These are phyloP conservation scores for Ophion obscuratus DNA, from an alignment of 2,888 invertebrate genomes.

Conservation along the genomic window DNA sequence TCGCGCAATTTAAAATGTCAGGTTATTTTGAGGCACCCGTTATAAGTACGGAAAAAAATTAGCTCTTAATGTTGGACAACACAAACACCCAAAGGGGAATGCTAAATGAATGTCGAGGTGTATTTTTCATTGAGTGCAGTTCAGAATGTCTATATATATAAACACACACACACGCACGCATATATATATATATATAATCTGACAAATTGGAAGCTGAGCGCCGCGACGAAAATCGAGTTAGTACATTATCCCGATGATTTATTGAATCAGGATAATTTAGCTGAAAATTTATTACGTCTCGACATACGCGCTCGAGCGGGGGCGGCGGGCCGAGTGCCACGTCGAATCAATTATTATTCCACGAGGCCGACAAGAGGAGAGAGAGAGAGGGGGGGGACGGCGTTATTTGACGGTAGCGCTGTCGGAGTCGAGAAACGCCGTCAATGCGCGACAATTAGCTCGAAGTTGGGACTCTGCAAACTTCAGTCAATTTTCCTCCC, in stretches of 20 bases:
- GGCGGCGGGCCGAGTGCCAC: neutral
- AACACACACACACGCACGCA: no score
- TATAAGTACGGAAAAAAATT: no score
- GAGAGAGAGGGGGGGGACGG: no score
- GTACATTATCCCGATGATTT: constrained; percentile 33
- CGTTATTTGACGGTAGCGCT: neutral
- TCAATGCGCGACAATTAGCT: constrained; percentile 30
- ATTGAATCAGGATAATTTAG: constrained; percentile 44
- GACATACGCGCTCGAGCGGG: constrained; percentile 2
- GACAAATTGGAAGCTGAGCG: constrained; percentile 1
- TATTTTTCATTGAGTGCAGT: neutral
- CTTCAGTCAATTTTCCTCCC: constrained; percentile 28
- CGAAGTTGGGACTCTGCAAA: constrained; percentile 38
- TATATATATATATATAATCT: neutral
- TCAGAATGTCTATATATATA: no score
- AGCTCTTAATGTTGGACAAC: neutral
- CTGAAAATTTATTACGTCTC: constrained; percentile 33
- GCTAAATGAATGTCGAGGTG: neutral
- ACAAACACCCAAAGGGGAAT: neutral
- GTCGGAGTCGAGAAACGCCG: constrained; percentile 30
- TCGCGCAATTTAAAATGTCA: no score
- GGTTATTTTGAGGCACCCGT: no score
- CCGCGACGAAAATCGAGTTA: constrained; percentile 38
- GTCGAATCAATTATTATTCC: constrained; percentile 17
- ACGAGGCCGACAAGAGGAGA: neutral